Evolutionary conservation across 1,140 invertebrate species (phyloP).

Genomic region (Philotrypesis tridentata): DNA sequence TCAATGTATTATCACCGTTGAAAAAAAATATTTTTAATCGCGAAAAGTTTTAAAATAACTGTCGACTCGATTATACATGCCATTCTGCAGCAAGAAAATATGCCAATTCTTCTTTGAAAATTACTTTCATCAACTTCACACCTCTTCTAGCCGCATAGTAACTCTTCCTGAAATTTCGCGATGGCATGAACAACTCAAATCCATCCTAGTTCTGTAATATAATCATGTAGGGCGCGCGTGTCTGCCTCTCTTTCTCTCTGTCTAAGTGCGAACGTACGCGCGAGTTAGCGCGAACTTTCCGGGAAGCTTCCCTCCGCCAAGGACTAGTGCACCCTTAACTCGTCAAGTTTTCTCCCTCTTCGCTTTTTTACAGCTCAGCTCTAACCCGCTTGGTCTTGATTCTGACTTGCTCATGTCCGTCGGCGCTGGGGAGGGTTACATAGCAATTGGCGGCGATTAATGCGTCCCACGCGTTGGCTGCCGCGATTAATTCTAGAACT

Average conservation of each 20-base stretch:
- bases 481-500: neutral
- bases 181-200: neutral
- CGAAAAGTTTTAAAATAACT: no score
- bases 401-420: neutral
- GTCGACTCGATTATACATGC: neutral
- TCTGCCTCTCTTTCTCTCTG: neutral
- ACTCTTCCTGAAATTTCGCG: neutral
- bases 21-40: no score
- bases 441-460: slow-evolving; percentile 5
- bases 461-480: neutral
- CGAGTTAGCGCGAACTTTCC: neutral
- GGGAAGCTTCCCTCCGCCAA: neutral
- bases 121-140: neutral
- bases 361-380: neutral
- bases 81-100: neutral
- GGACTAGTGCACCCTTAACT: neutral
- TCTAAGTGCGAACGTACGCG: neutral
- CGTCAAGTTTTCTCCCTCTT: neutral
- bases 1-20: no score
- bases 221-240: neutral
- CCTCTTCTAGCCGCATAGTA: no score
- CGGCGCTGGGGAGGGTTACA: neutral
- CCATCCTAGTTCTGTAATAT: neutral
- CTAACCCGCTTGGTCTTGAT: neutral
- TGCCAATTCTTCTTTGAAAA: neutral